Percentiles rank a stretch among this genome's conserved stretches.
These are phyloP conservation scores for Eupeodes latifasciatus DNA, from an alignment of 2,888 invertebrate genomes.

Conservation along the genomic window DNA sequence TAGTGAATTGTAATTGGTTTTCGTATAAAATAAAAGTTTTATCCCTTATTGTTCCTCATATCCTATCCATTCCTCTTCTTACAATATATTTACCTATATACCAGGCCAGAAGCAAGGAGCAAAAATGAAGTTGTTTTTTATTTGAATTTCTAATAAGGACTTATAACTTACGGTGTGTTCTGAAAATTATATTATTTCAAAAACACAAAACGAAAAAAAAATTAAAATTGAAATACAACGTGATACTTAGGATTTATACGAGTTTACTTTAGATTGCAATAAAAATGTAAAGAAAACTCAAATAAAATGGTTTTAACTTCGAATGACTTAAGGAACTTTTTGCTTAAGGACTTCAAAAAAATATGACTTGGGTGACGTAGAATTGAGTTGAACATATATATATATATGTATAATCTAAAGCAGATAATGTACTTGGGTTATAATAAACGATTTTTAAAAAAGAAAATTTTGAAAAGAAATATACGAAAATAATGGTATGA, in stretches of 20 bases:
- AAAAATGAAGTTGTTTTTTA: constrained; percentile 11
- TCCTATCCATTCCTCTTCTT: not conserved
- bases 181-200: not conserved
- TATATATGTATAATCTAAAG: too few species aligned
- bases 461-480: too few species aligned
- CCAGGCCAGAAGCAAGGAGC: not conserved
- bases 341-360: not conserved
- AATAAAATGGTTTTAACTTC: not conserved
- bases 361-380: too few species aligned
- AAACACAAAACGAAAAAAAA: not conserved
- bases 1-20: constrained; percentile 46
- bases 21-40: constrained; percentile 8
- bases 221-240: not conserved
- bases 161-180: constrained; percentile 4
- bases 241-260: not conserved
- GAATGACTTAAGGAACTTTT: not conserved
- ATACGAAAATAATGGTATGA: too few species aligned
- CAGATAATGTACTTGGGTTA: too few species aligned
- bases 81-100: too few species aligned
- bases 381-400: too few species aligned
- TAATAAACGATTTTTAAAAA: too few species aligned
- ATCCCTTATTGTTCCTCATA: not conserved
- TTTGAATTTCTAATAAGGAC: constrained; percentile 21
- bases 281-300: constrained; percentile 1
- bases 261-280: not conserved